Base-by-base conservation (phyloP, 2,113 vertebrate genomes). In the Halcyon malimbica region DNA sequence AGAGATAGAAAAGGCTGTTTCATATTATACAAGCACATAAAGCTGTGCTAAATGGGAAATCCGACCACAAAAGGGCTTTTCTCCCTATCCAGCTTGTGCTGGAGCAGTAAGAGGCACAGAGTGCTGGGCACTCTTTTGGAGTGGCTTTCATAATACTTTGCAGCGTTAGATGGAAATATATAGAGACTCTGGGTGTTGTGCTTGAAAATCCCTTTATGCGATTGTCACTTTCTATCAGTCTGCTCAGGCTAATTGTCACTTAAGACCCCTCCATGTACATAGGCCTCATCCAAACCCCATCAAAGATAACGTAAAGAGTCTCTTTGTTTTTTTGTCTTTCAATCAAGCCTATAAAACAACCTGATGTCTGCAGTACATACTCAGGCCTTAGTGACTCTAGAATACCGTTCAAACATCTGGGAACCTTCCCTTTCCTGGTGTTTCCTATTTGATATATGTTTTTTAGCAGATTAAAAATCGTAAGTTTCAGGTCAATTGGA, bases 1-100 rank as follows among this genome's bases (percentile, higher is more conserved):
- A 78, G 64, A 90, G 93, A 92, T 81, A 94, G 86, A 92, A 95
- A 95, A 79, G 65, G 44, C 92, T 96, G 93, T 89, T 96, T 96
- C 80, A 31, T 68, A 95, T 95, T 96, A 94, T 78, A 53, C 60
- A 93, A 78, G 73, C 64, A 84, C 35, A 94, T 89, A 93, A 94
- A 93, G 76, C 51, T 89, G 6, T 93, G 60, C 48, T 96, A 23
- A 86, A 75, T 77, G 93, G 94, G 93, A 97, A 93, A 93, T 80
- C 85, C 83, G 90, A 31, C 26, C 5, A 39, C 88, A 95, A 96
- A 83, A 93, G 60, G 83, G 76, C 62, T 97, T 96, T 96, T 97
- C 82, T 93, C 64, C 64, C 68, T 64, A 9, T 89, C 42, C 87
- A 82, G 62, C 60, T 87, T 67, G 53, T 86, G 48, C 79, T 89